These are phyloP conservation scores for Thaleichthys pacificus DNA, from an alignment of 2,797 vertebrate genomes.

Conservation along the genomic window DNA sequence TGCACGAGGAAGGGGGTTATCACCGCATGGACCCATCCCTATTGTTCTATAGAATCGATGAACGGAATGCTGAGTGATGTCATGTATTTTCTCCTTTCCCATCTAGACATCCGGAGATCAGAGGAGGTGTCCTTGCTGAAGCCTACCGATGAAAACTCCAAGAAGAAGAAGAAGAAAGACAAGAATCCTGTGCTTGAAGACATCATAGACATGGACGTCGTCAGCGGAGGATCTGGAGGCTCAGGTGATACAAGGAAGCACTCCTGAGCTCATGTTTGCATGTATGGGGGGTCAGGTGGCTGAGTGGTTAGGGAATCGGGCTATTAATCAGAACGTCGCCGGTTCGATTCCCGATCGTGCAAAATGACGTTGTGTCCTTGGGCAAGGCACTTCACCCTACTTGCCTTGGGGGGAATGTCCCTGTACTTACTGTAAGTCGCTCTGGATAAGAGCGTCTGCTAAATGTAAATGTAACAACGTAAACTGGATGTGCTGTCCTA, in stretches of 20 bases:
- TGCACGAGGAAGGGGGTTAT: background rate
- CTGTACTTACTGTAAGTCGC: too few species aligned
- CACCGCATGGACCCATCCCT: background rate
- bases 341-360: too few species aligned
- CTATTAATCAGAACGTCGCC: too few species aligned
- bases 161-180: constrained; percentile 95
- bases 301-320: too few species aligned
- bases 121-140: constrained; percentile 94
- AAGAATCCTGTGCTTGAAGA: constrained; percentile 83
- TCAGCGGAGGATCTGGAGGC: constrained; percentile 75
- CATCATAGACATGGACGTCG: constrained; percentile 82
- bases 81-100: background rate
- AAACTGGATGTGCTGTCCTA: too few species aligned
- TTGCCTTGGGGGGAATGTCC: too few species aligned
- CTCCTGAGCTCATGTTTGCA: too few species aligned
- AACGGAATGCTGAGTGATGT: background rate
- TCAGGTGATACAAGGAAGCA: constrained; percentile 52
- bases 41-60: background rate
- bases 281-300: too few species aligned
- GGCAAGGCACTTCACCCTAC: too few species aligned
- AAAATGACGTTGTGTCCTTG: too few species aligned
- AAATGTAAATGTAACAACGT: too few species aligned
- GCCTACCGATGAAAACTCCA: constrained; percentile 77
- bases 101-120: constrained; percentile 87
- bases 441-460: too few species aligned